Evolutionary conservation across 2,113 vertebrate genomes (phyloP).

Genomic region (Ammospiza nelsoni): DNA sequence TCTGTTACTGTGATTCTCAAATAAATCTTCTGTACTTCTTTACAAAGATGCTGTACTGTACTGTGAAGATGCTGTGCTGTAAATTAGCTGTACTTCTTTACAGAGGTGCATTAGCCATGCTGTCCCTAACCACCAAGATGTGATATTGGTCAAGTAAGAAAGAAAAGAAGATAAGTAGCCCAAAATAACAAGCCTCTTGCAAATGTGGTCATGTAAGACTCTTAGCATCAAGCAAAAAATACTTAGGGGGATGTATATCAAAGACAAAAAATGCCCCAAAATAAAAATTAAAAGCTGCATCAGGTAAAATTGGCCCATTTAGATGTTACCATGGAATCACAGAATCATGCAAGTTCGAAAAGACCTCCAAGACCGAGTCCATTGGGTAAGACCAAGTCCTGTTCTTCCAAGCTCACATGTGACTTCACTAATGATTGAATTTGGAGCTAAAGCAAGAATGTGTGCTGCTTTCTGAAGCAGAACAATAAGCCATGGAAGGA

Average conservation of each 20-base stretch:
- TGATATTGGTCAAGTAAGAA: background rate
- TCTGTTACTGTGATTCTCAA: rapidly evolving
- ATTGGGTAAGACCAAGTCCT: background rate
- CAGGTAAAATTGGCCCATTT: background rate
- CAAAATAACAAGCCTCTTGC: background rate
- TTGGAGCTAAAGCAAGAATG: background rate
- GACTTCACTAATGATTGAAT: background rate
- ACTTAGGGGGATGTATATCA: background rate
- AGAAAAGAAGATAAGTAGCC: background rate
- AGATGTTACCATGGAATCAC: background rate
- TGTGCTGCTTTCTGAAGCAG: background rate
- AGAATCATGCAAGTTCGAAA: background rate
- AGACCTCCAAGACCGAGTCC: background rate
- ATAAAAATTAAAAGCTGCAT: background rate
- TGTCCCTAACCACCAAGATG: background rate
- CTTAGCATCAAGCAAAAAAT: background rate
- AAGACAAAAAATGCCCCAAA: background rate
- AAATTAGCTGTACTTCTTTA: background rate
- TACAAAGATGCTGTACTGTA: background rate
- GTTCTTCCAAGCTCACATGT: rapidly evolving
- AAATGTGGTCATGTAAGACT: background rate
- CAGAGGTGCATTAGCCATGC: background rate
- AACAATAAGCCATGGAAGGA: background rate
- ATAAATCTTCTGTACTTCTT: background rate
- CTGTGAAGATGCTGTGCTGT: too few relatives aligned